Conservation (phyloP, 2,888 invertebrate species). For the Campoplex nolae region DNA sequence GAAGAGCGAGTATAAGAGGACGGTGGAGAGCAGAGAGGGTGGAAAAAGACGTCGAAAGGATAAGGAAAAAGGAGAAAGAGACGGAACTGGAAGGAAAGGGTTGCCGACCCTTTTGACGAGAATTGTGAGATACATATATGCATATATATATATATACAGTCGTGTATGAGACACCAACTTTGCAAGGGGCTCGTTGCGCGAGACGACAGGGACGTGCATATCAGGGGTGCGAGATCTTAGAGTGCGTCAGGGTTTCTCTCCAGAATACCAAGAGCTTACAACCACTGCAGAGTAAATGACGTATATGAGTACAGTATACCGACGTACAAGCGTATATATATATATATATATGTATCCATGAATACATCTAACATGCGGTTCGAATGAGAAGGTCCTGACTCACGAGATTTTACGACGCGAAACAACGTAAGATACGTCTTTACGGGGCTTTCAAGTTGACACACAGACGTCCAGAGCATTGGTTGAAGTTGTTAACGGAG, state of each 20-base stretch:
- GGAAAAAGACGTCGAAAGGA: constrained; percentile 55
- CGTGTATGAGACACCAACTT: constrained; percentile 49
- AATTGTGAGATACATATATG: constrained; percentile 57
- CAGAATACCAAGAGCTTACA: constrained; percentile 52
- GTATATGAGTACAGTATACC: constrained; percentile 69
- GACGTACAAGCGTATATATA: constrained; percentile 11
- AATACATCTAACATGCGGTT: background rate
- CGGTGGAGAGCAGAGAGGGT: constrained; percentile 43
- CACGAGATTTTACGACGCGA: background rate
- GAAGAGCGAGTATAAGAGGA: constrained; percentile 68
- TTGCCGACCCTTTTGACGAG: constrained; percentile 66
- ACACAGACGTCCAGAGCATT: constrained; percentile 57
- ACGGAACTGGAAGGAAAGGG: constrained; percentile 58
- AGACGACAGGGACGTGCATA: constrained; percentile 76
- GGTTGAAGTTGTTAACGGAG: constrained; percentile 51
- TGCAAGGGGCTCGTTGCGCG: constrained; percentile 65
- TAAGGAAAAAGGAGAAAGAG: constrained; percentile 29
- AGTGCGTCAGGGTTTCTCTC: constrained; percentile 58
- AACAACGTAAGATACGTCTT: constrained; percentile 25
- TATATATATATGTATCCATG: constrained; percentile 1
- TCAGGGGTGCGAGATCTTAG: constrained; percentile 83
- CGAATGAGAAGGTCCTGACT: constrained; percentile 2
- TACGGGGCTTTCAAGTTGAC: constrained; percentile 6
- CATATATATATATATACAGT: background rate
- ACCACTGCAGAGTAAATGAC: constrained; percentile 71